phyloP scores from a whole-genome alignment of 2,888 invertebrate genomes.

The Lasioglossum malachurum region DNA sequence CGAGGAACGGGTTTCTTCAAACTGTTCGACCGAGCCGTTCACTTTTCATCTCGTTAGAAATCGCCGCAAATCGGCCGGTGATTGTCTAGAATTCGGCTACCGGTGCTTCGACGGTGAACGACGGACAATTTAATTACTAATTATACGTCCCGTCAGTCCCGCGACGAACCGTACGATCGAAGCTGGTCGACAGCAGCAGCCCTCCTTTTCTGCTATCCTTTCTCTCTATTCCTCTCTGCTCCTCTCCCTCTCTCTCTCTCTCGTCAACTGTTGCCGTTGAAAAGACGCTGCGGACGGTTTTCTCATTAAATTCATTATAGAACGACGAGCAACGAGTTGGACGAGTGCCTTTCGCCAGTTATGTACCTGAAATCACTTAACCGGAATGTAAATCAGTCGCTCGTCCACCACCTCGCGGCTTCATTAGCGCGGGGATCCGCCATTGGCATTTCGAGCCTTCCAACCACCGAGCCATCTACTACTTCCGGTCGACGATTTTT shows the following conservation, averaged over 20 bases:
- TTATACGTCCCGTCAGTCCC: constrained; percentile 52
- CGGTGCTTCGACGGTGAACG: constrained; percentile 8
- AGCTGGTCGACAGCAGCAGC: constrained; percentile 20
- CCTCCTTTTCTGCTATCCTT: not conserved
- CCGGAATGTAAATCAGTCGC: constrained; percentile 64
- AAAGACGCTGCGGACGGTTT: constrained; percentile 52
- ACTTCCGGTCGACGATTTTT: constrained; percentile 53
- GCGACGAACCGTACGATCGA: constrained; percentile 27
- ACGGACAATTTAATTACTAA: constrained; percentile 57
- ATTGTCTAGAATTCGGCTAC: constrained; percentile 36
- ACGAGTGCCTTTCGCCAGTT: constrained; percentile 53
- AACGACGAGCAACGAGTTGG: constrained; percentile 54
- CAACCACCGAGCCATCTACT: constrained; percentile 30
- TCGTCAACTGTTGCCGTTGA: constrained; percentile 28
- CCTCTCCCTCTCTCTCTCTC: not conserved
- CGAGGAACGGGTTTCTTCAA: constrained; percentile 15
- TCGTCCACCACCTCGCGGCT: constrained; percentile 50
- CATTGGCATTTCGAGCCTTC: constrained; percentile 47
- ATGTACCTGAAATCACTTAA: constrained; percentile 55
- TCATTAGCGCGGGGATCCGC: constrained; percentile 51
- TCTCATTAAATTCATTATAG: constrained; percentile 70
- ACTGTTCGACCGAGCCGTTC: constrained; percentile 8
- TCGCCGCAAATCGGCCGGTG: constrained; percentile 18
- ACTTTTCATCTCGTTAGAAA: constrained; percentile 13
- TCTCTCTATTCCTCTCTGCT: not conserved